Evolutionary conservation across 1,140 invertebrate genomes (phyloP).

Genomic region (Oedothorax gibbosus): DNA sequence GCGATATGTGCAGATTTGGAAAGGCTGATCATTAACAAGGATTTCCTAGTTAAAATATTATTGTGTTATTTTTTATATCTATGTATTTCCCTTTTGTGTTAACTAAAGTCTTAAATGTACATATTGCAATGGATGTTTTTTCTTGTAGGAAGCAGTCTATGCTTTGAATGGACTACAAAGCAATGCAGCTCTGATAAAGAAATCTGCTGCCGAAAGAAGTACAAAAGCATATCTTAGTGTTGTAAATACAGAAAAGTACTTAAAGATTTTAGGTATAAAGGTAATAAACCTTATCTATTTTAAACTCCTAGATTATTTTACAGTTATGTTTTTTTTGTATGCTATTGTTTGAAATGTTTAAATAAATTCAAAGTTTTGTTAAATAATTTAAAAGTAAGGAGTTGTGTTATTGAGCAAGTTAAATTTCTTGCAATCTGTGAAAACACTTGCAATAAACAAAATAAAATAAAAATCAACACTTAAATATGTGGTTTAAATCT

Average conservation of each 20-base stretch:
- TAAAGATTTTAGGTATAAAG: slow-evolving; percentile 75
- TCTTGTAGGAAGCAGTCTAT: slow-evolving; percentile 75
- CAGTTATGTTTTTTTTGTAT: neutral
- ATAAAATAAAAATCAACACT: no score
- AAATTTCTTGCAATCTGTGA: no score
- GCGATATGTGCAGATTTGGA: no score
- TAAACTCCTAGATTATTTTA: neutral
- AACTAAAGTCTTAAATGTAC: no score
- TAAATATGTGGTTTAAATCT: no score
- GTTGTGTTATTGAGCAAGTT: no score
- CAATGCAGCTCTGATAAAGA: slow-evolving; percentile 75
- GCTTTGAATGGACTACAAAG: slow-evolving; percentile 79
- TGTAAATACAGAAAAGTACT: slow-evolving; percentile 70
- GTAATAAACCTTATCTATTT: slow-evolving; percentile 59
- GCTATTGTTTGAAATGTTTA: neutral
- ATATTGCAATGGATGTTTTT: neutral
- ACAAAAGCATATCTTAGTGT: slow-evolving; percentile 68
- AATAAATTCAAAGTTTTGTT: neutral
- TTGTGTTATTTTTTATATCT: no score
- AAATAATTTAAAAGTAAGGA: neutral
- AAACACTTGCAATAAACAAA: no score
- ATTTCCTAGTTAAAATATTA: no score
- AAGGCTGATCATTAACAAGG: no score
- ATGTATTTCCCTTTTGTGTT: no score
- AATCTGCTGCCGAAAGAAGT: slow-evolving; percentile 70